A percentile compares a stretch with the other conserved stretches of the same genome.
phyloP scores from a whole-genome alignment of 2,113 vertebrate species.

The Coptodon bakossiorum region DNA sequence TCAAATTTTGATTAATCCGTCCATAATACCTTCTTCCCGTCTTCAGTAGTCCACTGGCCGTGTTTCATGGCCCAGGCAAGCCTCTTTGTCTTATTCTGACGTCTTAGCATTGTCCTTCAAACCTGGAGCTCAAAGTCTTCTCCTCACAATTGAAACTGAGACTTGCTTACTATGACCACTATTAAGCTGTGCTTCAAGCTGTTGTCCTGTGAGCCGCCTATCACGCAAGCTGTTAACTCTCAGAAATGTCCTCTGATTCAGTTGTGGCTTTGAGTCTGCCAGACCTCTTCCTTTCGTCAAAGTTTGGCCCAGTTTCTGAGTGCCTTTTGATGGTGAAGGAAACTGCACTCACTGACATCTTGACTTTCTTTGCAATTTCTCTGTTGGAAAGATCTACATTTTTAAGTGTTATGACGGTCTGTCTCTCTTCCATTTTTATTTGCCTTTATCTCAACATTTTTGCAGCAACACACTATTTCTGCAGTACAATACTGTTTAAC shows the following conservation, averaged over 20 bases:
- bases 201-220: neutral
- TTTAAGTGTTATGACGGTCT: neutral
- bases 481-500: neutral
- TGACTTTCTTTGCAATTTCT: neutral
- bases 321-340: neutral
- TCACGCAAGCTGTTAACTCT: neutral
- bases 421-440: neutral
- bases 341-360: neutral
- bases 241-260: neutral
- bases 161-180: neutral
- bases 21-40: neutral
- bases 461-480: neutral
- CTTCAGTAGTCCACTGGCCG: accelerated
- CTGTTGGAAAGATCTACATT: neutral
- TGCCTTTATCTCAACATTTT: neutral
- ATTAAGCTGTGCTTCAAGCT: neutral
- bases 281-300: neutral
- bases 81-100: neutral
- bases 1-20: neutral
- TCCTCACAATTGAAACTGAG: neutral
- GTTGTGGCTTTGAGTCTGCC: neutral
- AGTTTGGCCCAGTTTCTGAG: neutral
- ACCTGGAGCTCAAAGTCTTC: neutral
- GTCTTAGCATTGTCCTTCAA: neutral
- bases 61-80: neutral